Conservation (phyloP, 2,797 vertebrate genomes). For the Enteromius treurensis region DNA sequence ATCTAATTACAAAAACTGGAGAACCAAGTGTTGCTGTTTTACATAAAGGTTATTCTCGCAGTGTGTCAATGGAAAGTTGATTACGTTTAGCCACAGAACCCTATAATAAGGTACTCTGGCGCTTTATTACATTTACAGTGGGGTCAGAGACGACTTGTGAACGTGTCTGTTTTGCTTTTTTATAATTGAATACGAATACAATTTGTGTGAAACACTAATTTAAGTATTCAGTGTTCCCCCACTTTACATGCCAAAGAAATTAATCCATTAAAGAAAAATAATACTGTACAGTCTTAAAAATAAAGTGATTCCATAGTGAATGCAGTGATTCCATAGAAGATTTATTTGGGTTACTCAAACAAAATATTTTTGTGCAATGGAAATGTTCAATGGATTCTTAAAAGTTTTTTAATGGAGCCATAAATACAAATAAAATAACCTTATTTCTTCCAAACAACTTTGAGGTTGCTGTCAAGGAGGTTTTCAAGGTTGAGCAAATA, state of each 20-base stretch:
- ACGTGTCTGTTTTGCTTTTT: background rate
- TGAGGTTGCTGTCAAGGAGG: no score
- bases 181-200: background rate
- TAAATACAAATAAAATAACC: background rate
- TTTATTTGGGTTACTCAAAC: background rate
- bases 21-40: conserved; percentile 23
- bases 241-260: background rate
- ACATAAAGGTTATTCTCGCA: conserved; percentile 2
- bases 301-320: background rate
- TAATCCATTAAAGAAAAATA: background rate
- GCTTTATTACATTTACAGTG: background rate
- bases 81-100: background rate
- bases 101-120: background rate
- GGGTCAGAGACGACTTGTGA: background rate
- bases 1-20: conserved; percentile 1
- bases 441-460: background rate
- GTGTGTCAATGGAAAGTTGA: background rate
- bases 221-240: background rate
- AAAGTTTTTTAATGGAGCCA: background rate
- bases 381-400: background rate
- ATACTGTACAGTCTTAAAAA: background rate
- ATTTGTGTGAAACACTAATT: background rate
- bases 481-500: background rate
- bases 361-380: background rate
- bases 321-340: background rate